phyloP scores from a whole-genome alignment of 1,140 invertebrate genomes.

The Proales similis region DNA sequence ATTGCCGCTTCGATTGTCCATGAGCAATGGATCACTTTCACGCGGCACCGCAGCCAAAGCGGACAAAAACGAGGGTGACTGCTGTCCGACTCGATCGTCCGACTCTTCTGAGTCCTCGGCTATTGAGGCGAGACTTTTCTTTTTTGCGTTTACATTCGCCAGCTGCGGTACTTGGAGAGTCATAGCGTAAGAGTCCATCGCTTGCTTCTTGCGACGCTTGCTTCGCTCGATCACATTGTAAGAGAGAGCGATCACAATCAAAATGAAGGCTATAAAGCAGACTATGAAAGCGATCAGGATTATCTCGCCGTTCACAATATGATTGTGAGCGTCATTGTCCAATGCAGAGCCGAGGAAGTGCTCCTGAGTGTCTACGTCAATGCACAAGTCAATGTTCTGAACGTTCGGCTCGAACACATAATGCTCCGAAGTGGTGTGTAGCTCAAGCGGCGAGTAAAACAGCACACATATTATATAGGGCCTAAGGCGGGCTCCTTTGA shows the following conservation, averaged over 20 bases:
- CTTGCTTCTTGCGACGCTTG: too few species aligned
- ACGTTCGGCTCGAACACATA: background rate
- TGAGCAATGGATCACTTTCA: too few species aligned
- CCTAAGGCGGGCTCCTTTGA: conserved; percentile 16
- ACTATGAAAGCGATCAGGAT: conserved; percentile 31
- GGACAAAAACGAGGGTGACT: too few species aligned
- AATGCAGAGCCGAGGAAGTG: conserved; percentile 27
- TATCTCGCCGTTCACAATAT: conserved; percentile 7
- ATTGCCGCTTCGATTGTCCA: too few species aligned
- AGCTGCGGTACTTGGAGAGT: too few species aligned
- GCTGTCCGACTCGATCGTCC: too few species aligned
- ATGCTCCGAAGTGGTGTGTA: background rate
- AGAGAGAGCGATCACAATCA: conserved; percentile 8
- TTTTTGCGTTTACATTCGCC: too few species aligned
- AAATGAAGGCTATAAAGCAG: background rate
- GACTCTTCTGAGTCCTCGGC: too few species aligned
- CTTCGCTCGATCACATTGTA: conserved; percentile 20
- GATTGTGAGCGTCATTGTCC: background rate
- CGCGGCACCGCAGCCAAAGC: too few species aligned
- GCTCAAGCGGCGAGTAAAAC: background rate
- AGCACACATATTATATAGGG: conserved; percentile 30
- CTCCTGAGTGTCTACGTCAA: conserved; percentile 19
- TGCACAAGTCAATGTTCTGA: conserved; percentile 14
- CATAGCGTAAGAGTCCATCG: too few species aligned
- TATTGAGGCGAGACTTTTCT: too few species aligned